Base-by-base conservation (phyloP, 35 echinoderm and acorn worm species). In the Holothuria glaberrima region DNA sequence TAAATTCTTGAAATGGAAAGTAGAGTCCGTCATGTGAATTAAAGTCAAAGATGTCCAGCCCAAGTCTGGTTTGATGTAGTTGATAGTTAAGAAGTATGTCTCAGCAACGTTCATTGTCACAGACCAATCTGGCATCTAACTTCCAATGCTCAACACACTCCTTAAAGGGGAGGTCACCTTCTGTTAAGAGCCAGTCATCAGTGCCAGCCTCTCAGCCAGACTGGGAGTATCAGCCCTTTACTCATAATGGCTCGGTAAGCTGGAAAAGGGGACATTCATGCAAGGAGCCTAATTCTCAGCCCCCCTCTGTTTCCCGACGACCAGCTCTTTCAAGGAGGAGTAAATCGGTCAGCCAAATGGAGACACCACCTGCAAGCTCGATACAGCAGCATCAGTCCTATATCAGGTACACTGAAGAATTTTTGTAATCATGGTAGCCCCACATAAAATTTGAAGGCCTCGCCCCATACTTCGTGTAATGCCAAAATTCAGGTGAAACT, bases 101-200 rank as follows among this genome's bases (percentile, higher is more conserved):
- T 76, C 72, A 76, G 30, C 32, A 45, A 20, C 72, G 72, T 76
- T 76, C 72, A 41, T 44, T 76, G 36, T 76, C 72, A 6, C 72
- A 76, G 72, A 76, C 72, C 24, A 76, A 76, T 25, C 35, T 76
- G 34, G 46, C 46, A 22, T 45, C 72, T n/a, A 76, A 76, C 72
- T 76, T 17, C 20, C 72, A 76, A 21, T 76, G 41, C 24, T 45
- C 72, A 35, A 21, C 46, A 76, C 24, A 34, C 72, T 76, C 72
- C 72, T 45, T 76, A 17, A 76, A 25, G 46, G 72, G 72, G 36
- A 76, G 72, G 36, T 76, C 72, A 45, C 72, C 72, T 18, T 76
- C 72, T 76, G 34, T 76, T 34, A 76, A 19, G 30, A 73, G 70
- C 70, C 70, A 73, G 25, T 73, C 72, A 4, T 76, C 72, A 24